These are phyloP conservation scores for Acanthurus lineatus DNA, from an alignment of 2,797 vertebrate genomes.

Conservation along the genomic window DNA sequence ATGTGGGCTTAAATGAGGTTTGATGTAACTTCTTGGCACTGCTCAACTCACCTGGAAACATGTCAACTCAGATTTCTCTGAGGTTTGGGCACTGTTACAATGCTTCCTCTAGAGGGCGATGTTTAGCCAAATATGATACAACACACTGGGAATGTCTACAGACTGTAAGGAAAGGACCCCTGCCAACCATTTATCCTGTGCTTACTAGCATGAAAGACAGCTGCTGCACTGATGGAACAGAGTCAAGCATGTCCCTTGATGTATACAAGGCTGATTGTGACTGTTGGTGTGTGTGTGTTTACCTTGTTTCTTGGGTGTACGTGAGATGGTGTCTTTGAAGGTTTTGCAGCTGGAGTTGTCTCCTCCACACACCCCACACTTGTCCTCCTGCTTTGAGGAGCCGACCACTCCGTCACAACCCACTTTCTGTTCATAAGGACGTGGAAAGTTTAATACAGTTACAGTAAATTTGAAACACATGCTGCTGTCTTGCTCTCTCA, in stretches of 20 bases:
- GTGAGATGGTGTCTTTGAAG: constrained; percentile 92
- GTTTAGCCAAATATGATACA: constrained; percentile 56
- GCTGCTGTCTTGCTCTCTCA: constrained; percentile 1
- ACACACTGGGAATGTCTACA: not conserved
- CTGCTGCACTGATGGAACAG: not conserved
- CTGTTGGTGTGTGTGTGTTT: constrained; percentile 14
- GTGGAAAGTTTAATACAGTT: constrained; percentile 19
- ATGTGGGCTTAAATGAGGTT: constrained; percentile 14
- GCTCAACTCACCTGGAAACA: constrained; percentile 41
- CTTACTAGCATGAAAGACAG: constrained; percentile 7
- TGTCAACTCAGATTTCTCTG: constrained; percentile 12
- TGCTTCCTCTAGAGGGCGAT: constrained; percentile 72
- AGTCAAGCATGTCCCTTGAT: constrained; percentile 3
- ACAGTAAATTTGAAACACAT: not conserved
- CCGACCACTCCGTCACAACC: constrained; percentile 94
- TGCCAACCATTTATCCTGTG: constrained; percentile 30
- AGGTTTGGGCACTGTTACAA: constrained; percentile 26
- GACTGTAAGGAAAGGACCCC: not conserved
- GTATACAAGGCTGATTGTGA: not conserved
- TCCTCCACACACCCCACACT: constrained; percentile 96
- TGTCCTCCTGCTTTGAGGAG: constrained; percentile 95
- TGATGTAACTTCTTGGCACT: constrained; percentile 51
- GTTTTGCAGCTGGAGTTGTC: constrained; percentile 95
- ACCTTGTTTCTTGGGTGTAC: constrained; percentile 90
- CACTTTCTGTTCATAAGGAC: constrained; percentile 89